Evolutionary conservation across 2,113 vertebrate species (phyloP).

Genomic region (Egretta garzetta): DNA sequence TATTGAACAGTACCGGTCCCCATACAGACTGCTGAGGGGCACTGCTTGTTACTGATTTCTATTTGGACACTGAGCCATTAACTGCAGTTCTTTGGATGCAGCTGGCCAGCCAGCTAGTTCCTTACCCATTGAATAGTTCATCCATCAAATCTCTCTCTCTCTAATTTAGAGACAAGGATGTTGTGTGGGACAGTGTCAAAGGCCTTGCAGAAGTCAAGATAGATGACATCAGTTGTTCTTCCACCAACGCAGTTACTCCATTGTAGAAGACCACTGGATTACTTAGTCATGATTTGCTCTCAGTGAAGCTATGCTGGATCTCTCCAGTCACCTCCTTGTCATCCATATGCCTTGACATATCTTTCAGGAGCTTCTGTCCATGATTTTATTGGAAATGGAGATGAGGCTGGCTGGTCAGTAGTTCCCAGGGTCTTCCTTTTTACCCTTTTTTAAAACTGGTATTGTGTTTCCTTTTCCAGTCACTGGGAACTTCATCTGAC

Average conservation of each 20-base stretch:
- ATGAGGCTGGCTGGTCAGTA: neutral
- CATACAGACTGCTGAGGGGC: neutral
- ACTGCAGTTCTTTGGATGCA: neutral
- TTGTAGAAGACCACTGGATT: neutral
- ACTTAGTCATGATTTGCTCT: no score
- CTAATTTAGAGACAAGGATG: neutral
- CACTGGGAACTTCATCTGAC: neutral
- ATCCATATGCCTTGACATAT: neutral
- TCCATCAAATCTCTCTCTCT: neutral
- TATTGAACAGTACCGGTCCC: neutral
- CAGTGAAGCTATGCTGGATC: neutral
- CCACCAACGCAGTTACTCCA: neutral
- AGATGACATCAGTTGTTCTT: neutral
- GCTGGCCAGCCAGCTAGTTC: neutral
- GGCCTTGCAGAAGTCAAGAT: neutral
- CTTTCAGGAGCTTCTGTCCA: neutral
- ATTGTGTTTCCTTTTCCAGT: neutral
- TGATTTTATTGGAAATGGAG: neutral
- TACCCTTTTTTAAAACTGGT: neutral
- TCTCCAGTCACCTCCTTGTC: neutral
- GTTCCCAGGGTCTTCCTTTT: neutral
- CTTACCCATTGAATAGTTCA: neutral
- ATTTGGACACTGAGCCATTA: neutral
- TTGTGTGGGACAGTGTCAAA: neutral
- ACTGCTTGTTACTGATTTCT: neutral